Conservation (phyloP, 2,113 vertebrate species). For the Gambusia holbrooki region DNA sequence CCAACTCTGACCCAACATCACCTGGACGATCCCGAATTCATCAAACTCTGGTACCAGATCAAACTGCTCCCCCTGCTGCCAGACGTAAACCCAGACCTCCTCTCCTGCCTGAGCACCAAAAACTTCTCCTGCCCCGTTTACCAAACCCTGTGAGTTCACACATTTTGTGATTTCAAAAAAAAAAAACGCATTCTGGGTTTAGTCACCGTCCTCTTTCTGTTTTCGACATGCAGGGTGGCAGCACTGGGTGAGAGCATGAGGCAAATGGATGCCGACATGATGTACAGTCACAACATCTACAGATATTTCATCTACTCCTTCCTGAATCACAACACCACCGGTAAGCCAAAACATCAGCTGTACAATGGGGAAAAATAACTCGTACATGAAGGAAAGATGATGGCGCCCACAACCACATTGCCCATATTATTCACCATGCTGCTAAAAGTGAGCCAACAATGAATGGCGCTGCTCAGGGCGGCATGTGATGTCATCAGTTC, state of each 20-base stretch:
- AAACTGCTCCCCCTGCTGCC: slow-evolving; percentile 75
- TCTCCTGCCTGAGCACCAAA: slow-evolving; percentile 79
- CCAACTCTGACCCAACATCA: slow-evolving; percentile 54
- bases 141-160: slow-evolving; percentile 74
- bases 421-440: slow-evolving; percentile 69
- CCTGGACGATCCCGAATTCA: slow-evolving; percentile 66
- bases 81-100: slow-evolving; percentile 41
- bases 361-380: not conserved
- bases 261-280: slow-evolving; percentile 23
- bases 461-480: not conserved
- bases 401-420: slow-evolving; percentile 61
- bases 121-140: slow-evolving; percentile 78
- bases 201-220: not conserved
- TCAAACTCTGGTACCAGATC: slow-evolving; percentile 77
- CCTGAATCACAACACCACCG: slow-evolving; percentile 60
- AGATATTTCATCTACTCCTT: slow-evolving; percentile 66
- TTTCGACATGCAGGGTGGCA: slow-evolving; percentile 59
- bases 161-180: not conserved
- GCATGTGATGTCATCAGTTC: no score
- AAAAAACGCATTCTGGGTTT: rapidly evolving
- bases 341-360: slow-evolving; percentile 33
- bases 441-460: slow-evolving; percentile 62
- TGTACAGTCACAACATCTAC: slow-evolving; percentile 54
- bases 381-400: not conserved
- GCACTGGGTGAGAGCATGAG: slow-evolving; percentile 55